Percentiles rank a stretch among this genome's conserved stretches.
Conservation (phyloP, 2,113 vertebrate genomes). For the Calonectris borealis region DNA sequence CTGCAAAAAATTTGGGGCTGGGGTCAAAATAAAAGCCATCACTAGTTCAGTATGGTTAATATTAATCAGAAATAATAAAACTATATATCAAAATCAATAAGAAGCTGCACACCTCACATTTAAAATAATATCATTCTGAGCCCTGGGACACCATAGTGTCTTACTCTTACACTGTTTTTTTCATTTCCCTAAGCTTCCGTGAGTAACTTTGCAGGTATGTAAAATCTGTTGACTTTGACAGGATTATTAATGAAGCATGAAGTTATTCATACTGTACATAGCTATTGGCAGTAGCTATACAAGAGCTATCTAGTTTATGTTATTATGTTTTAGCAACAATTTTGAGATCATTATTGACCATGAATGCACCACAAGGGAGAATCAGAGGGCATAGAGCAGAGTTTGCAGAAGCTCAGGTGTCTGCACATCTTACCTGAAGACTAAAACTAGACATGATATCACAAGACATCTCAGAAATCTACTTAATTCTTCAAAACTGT, state of each 20-base stretch:
- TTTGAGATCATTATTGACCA: not conserved
- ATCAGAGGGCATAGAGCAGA: not conserved
- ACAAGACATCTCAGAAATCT: not conserved
- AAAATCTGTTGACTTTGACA: constrained; percentile 2
- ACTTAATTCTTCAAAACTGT: not conserved
- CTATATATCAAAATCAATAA: not conserved
- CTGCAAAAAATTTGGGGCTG: not conserved
- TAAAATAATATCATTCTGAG: not conserved
- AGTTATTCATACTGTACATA: not conserved
- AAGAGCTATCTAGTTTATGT: not conserved
- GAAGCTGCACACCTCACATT: not conserved
- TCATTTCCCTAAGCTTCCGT: not conserved
- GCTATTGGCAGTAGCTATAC: not conserved
- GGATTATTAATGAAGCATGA: not conserved
- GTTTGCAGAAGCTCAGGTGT: not conserved
- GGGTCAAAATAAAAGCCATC: not conserved
- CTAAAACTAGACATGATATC: not conserved
- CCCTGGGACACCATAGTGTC: not conserved
- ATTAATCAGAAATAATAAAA: not conserved
- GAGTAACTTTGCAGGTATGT: constrained; percentile 29
- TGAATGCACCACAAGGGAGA: not conserved
- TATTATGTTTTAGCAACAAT: not conserved
- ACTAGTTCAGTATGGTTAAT: not conserved
- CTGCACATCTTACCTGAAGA: not conserved
- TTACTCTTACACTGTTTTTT: not conserved